Percentiles rank a stretch among this genome's conserved stretches.
Conservation (phyloP, 2,888 invertebrate species). For the Perizoma affinitatum region DNA sequence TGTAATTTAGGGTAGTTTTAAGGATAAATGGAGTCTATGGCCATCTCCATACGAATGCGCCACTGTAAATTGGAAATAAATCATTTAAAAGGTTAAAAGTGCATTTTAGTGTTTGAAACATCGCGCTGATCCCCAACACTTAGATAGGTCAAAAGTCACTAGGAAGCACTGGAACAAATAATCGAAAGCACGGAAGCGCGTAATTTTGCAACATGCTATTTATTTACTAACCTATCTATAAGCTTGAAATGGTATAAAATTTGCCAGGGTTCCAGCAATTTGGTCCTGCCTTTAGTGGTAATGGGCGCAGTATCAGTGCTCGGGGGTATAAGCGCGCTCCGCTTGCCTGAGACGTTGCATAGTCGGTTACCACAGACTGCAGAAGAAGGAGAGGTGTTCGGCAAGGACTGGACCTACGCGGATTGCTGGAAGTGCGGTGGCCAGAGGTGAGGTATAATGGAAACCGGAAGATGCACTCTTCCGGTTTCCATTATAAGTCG, state of each 20-base stretch:
- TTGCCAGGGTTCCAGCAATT: constrained; percentile 90
- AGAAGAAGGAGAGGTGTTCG: constrained; percentile 94
- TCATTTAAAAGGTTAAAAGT: no score
- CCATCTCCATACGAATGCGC: no score
- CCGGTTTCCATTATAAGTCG: no score
- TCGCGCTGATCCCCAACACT: no score
- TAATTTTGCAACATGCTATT: no score
- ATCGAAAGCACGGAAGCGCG: no score
- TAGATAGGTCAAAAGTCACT: no score
- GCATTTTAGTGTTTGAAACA: no score
- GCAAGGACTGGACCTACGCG: constrained; percentile 90
- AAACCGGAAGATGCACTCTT: not conserved
- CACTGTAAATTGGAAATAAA: no score
- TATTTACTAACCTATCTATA: not conserved
- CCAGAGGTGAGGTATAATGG: constrained; percentile 82
- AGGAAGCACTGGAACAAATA: no score
- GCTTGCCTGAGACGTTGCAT: constrained; percentile 94
- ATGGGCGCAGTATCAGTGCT: constrained; percentile 92
- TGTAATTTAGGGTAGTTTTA: no score
- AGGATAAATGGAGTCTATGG: no score
- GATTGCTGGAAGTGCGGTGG: constrained; percentile 90
- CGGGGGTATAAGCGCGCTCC: constrained; percentile 91
- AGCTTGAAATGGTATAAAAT: not conserved
- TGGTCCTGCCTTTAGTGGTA: constrained; percentile 92
- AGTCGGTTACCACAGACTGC: constrained; percentile 92